phyloP scores from a whole-genome alignment of 2,113 vertebrate genomes.

The Phrynocephalus versicolor region DNA sequence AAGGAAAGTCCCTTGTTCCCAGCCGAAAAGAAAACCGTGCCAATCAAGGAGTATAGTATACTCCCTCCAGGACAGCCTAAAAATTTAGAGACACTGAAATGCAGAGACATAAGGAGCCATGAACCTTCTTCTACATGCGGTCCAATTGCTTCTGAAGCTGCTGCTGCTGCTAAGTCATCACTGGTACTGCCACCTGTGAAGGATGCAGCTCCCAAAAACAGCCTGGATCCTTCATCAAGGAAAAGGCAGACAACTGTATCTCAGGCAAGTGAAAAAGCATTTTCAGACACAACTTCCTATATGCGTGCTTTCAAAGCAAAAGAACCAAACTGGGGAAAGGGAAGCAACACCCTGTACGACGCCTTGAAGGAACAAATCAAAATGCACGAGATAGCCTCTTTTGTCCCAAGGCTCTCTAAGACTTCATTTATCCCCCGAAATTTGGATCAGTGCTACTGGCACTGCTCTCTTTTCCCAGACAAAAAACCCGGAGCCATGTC shows the following conservation, averaged over 20 bases:
- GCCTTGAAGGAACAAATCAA: constrained; percentile 19
- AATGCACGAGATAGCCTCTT: neutral
- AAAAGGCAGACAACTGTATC: constrained; percentile 47
- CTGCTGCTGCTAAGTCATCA: constrained; percentile 31
- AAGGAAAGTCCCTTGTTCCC: constrained; percentile 17
- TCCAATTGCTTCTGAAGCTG: neutral
- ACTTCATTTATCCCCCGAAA: constrained; percentile 20
- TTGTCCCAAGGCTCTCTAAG: constrained; percentile 8
- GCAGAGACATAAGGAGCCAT: constrained; percentile 8
- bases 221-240: constrained; percentile 37
- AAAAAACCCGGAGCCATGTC: constrained; percentile 37
- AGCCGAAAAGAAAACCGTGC: constrained; percentile 51
- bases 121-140: neutral
- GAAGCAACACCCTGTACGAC: neutral
- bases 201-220: constrained; percentile 3
- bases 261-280: constrained; percentile 46
- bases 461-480: constrained; percentile 52
- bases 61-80: constrained; percentile 39
- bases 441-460: constrained; percentile 24
- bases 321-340: constrained; percentile 33
- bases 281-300: constrained; percentile 20
- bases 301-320: constrained; percentile 1
- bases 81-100: neutral
- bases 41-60: constrained; percentile 49
- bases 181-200: constrained; percentile 61